Conservation (phyloP, 2,888 invertebrate genomes). For the Drosophila longiperda region DNA sequence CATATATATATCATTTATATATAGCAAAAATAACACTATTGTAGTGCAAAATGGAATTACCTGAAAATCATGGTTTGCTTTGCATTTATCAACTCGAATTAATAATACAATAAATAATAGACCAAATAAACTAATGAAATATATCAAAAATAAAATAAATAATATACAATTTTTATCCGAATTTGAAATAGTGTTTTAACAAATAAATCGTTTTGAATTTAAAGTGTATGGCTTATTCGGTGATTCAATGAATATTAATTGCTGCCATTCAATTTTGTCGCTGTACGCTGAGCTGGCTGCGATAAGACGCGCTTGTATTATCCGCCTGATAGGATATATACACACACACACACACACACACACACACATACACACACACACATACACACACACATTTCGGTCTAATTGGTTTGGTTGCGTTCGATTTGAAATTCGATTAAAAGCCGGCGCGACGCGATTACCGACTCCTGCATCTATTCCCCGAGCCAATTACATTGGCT, state of each 20-base stretch:
- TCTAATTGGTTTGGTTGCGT: constrained; percentile 62
- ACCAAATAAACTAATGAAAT: not conserved
- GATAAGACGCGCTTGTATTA: constrained; percentile 44
- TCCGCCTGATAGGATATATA: constrained; percentile 15
- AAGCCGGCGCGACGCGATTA: constrained; percentile 59
- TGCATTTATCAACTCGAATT: not conserved
- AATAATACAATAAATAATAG: not conserved
- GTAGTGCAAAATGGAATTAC: not conserved
- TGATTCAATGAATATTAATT: not conserved
- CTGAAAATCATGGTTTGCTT: not conserved
- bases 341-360: not conserved
- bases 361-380: not conserved
- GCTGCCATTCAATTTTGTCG: constrained; percentile 31
- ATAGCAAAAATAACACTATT: not conserved
- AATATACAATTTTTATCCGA: not conserved
- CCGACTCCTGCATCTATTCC: constrained; percentile 55
- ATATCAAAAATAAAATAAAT: not conserved
- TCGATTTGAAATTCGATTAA: constrained; percentile 69
- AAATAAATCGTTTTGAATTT: too few species aligned
- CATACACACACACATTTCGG: constrained; percentile 18
- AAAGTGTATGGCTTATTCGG: constrained; percentile 15
- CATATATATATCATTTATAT: not conserved
- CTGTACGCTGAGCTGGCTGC: constrained; percentile 37
- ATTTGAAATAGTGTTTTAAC: not conserved
- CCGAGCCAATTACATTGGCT: constrained; percentile 56